Evolutionary conservation across 2,888 invertebrate genomes (phyloP).

Genomic region (Pogonocherus hispidulus): DNA sequence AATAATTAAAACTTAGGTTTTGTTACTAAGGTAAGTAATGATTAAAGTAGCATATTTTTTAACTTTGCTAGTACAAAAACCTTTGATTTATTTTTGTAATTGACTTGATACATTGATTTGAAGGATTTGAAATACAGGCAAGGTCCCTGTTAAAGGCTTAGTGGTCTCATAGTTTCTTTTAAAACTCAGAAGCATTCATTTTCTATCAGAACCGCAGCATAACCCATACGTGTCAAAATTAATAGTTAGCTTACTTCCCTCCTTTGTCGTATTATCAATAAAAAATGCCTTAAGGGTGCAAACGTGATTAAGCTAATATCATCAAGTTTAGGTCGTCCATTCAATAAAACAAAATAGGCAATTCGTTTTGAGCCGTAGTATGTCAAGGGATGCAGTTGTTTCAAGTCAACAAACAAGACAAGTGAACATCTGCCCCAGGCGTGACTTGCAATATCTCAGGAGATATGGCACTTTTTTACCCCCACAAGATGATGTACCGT

Average conservation of each 20-base stretch:
- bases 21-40: too few relatives aligned
- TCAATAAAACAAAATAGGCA: constrained; percentile 48
- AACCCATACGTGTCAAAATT: background rate
- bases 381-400: constrained; percentile 56
- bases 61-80: too few relatives aligned
- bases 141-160: too few relatives aligned
- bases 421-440: constrained; percentile 63
- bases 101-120: too few relatives aligned
- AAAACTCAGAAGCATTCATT: too few relatives aligned
- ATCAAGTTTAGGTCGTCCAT: constrained; percentile 51
- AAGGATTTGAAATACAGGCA: too few relatives aligned
- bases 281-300: constrained; percentile 42
- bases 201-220: too few relatives aligned
- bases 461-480: constrained; percentile 47
- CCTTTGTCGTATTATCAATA: constrained; percentile 27
- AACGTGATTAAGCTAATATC: constrained; percentile 51
- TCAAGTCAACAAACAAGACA: constrained; percentile 58
- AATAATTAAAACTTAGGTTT: too few relatives aligned
- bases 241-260: constrained; percentile 18
- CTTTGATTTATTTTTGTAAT: too few relatives aligned
- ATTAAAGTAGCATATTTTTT: too few relatives aligned
- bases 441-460: constrained; percentile 64
- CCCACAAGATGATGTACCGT: constrained; percentile 49
- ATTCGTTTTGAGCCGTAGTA: constrained; percentile 44
- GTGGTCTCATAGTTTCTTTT: too few relatives aligned